Percentiles rank a stretch among this genome's conserved stretches.
Evolutionary conservation across 1,140 invertebrate genomes (phyloP).

Genomic region (Drosophila nigromelanica): DNA sequence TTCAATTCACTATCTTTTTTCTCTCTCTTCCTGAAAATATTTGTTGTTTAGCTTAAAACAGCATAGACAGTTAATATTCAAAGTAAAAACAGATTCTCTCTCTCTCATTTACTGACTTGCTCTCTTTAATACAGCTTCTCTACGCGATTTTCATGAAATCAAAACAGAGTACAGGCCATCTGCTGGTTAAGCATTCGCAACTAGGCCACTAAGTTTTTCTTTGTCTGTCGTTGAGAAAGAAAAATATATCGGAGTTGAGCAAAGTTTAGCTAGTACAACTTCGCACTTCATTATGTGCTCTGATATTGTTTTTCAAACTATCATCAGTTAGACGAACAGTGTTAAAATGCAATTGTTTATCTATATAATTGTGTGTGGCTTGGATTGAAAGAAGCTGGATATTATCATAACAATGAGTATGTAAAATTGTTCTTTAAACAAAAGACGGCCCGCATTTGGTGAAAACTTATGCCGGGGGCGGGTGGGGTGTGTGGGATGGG

Average conservation of each 20-base stretch:
- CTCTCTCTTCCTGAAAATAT: too few species aligned
- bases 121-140: too few species aligned
- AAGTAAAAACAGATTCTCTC: too few species aligned
- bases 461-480: neutral
- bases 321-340: neutral
- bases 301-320: slow-evolving; percentile 3
- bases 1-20: too few species aligned
- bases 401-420: neutral
- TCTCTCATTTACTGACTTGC: too few species aligned
- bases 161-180: neutral
- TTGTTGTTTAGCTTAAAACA: too few species aligned
- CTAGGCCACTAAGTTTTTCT: neutral
- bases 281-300: neutral
- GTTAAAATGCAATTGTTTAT: neutral
- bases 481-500: neutral
- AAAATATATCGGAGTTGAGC: neutral
- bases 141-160: too few species aligned
- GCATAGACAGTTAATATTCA: too few species aligned
- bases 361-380: neutral
- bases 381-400: neutral
- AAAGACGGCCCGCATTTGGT: slow-evolving; percentile 3
- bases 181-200: neutral
- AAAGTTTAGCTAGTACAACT: neutral
- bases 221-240: neutral
- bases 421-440: neutral